Percentiles rank a stretch among this genome's conserved stretches.
These are phyloP conservation scores for Apis florea DNA, from an alignment of 1,140 invertebrate genomes.

Conservation along the genomic window DNA sequence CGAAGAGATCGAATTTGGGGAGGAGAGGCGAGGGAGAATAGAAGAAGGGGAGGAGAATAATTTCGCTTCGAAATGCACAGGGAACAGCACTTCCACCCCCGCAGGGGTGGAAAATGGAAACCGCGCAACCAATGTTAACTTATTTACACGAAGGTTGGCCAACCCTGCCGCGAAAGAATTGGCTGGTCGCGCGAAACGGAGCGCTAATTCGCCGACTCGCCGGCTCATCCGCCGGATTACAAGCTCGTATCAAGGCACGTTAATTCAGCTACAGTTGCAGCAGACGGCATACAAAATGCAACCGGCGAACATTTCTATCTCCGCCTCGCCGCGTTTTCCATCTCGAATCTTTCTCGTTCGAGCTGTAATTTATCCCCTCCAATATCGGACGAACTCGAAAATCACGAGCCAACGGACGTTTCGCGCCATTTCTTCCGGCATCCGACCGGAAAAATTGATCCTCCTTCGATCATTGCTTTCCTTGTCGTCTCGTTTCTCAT, in stretches of 20 bases:
- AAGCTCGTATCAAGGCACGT: constrained; percentile 36
- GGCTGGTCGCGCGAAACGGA: constrained; percentile 34
- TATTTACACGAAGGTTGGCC: constrained; percentile 7
- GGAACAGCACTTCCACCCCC: neutral
- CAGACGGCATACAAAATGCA: constrained; percentile 71
- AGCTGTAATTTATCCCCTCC: constrained; percentile 11
- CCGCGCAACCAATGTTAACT: constrained; percentile 20
- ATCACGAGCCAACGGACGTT: too few relatives aligned
- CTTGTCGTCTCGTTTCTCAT: too few relatives aligned
- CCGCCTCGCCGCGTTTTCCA: constrained; percentile 52
- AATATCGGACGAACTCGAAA: neutral
- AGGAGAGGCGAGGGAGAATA: too few relatives aligned
- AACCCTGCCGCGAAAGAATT: constrained; percentile 20
- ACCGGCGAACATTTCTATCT: constrained; percentile 42
- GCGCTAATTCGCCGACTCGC: constrained; percentile 26
- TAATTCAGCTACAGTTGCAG: constrained; percentile 69
- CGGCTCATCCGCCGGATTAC: constrained; percentile 3
- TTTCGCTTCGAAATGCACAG: neutral
- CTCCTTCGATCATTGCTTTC: too few relatives aligned
- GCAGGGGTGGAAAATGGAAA: neutral
- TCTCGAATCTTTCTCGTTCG: constrained; percentile 1
- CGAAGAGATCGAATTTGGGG: too few relatives aligned
- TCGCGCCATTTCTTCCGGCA: too few relatives aligned
- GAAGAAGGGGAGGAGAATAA: neutral
- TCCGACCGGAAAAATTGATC: too few relatives aligned